These are phyloP conservation scores for Euleptes europaea DNA, from an alignment of 2,113 vertebrate species.

Conservation along the genomic window DNA sequence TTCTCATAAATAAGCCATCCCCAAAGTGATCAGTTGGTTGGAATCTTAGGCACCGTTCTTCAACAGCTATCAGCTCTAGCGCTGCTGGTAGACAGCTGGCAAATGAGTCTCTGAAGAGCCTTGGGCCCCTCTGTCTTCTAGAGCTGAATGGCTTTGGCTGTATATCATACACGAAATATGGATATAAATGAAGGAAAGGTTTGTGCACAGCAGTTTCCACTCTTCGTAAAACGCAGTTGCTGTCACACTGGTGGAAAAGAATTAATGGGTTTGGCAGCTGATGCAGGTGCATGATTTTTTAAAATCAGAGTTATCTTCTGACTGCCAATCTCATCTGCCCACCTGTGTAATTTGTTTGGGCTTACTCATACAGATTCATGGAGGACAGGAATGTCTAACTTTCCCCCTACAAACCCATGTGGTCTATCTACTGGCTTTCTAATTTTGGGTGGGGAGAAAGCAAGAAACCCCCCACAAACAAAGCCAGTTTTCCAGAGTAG, in stretches of 20 bases:
- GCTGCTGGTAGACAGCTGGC: not conserved
- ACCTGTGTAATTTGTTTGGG: not conserved
- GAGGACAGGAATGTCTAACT: too few relatives aligned
- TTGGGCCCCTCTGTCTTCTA: not conserved
- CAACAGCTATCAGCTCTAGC: not conserved
- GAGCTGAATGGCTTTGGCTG: not conserved
- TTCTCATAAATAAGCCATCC: not conserved
- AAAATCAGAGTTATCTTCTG: not conserved
- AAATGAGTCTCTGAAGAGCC: not conserved
- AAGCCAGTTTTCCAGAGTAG: too few relatives aligned
- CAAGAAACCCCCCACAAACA: not conserved
- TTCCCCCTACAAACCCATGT: not conserved
- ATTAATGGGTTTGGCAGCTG: not conserved
- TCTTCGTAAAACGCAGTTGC: not conserved
- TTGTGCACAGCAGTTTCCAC: not conserved
- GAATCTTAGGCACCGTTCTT: not conserved
- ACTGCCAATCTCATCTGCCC: not conserved
- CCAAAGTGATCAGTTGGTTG: not conserved
- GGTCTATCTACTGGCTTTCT: not conserved
- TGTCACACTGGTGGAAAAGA: not conserved
- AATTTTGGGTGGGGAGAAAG: not conserved
- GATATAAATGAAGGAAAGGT: not conserved
- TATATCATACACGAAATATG: not conserved
- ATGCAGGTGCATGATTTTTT: not conserved
- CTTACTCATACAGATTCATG: not conserved